phyloP scores from a whole-genome alignment of 1,140 invertebrate genomes.

The Maconellicoccus hirsutus region DNA sequence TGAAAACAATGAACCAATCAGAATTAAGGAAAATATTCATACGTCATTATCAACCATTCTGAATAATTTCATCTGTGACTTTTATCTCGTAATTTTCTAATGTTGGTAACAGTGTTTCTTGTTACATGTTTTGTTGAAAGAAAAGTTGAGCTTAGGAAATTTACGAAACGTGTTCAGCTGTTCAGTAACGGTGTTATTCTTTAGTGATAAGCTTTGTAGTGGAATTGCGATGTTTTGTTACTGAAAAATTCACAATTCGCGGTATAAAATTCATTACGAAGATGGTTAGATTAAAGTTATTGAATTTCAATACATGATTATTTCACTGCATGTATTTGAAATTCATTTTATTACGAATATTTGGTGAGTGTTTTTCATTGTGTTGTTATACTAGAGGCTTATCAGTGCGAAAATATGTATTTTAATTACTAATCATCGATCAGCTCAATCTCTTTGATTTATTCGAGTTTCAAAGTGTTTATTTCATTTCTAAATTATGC shows the following conservation, averaged over 20 bases:
- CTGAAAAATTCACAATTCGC: neutral
- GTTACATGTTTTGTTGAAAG: neutral
- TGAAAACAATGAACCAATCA: too few species aligned
- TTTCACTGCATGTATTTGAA: neutral
- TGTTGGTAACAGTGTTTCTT: neutral
- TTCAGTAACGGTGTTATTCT: neutral
- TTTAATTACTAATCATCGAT: too few species aligned
- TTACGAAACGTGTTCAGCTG: neutral
- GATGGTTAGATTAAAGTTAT: neutral
- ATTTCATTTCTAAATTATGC: too few species aligned
- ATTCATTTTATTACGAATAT: neutral
- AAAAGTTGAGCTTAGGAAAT: neutral
- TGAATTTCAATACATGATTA: conserved; percentile 3
- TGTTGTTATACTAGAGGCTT: neutral
- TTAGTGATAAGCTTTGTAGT: neutral
- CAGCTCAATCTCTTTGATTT: too few species aligned
- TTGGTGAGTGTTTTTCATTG: neutral
- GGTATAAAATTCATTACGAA: neutral
- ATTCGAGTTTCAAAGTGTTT: too few species aligned
- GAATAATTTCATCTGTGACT: neutral
- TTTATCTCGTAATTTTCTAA: neutral
- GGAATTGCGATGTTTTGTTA: neutral
- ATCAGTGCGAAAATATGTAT: neutral
- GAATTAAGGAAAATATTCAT: neutral
- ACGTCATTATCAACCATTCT: neutral